A percentile compares a stretch with the other conserved stretches of the same genome.
Evolutionary conservation across 1,140 invertebrate genomes (phyloP).

Genomic region (Brachionus rotundiformis): DNA sequence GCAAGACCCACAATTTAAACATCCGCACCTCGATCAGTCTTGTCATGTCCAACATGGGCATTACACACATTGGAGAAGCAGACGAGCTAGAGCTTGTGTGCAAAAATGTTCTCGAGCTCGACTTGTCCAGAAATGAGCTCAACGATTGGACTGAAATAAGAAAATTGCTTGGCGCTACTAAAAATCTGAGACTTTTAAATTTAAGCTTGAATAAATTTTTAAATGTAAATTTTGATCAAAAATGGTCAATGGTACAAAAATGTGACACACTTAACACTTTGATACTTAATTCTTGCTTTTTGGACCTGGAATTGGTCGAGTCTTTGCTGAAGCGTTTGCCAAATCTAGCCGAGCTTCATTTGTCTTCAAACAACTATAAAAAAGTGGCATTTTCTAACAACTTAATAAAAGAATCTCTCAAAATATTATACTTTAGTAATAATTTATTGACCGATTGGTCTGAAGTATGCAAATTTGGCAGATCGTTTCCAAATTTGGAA

Average conservation of each 20-base stretch:
- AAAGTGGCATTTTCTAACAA: conserved; percentile 70
- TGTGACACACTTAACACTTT: conserved; percentile 34
- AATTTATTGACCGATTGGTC: conserved; percentile 79
- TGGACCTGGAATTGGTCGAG: conserved; percentile 39
- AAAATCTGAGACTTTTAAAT: conserved; percentile 43
- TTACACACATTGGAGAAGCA: conserved; percentile 77
- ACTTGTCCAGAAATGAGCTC: conserved; percentile 84
- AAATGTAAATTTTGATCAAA: not conserved
- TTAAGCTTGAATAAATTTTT: conserved; percentile 50
- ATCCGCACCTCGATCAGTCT: conserved; percentile 71
- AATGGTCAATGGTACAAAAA: not conserved
- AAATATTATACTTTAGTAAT: conserved; percentile 67
- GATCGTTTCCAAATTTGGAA: conserved; percentile 76
- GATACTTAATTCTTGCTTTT: conserved; percentile 41
- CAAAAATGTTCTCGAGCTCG: conserved; percentile 80
- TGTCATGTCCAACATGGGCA: conserved; percentile 83
- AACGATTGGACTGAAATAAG: conserved; percentile 75
- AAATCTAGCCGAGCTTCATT: conserved; percentile 80
- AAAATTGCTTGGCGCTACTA: not conserved
- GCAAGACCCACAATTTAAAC: conserved; percentile 10
- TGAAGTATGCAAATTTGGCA: conserved; percentile 78
- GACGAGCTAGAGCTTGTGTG: conserved; percentile 77
- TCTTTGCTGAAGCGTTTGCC: conserved; percentile 52
- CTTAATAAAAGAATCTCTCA: conserved; percentile 69
- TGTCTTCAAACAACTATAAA: conserved; percentile 78